A percentile compares a stretch with the other conserved stretches of the same genome.
Evolutionary conservation across 2,113 vertebrate species (phyloP).

Genomic region (Amblyornis subalaris): DNA sequence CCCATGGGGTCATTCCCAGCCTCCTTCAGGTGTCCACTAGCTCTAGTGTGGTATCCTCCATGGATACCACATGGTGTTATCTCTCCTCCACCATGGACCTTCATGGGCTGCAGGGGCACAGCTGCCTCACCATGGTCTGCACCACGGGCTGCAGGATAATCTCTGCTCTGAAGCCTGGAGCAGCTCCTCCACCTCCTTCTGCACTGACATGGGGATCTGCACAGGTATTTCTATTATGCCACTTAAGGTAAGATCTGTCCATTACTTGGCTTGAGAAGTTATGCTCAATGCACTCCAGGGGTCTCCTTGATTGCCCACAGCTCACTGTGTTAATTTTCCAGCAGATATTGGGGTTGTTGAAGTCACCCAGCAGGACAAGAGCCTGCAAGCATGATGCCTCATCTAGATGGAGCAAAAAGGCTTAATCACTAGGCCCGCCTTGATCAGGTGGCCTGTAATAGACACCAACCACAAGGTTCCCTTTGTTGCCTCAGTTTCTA

Average conservation of each 20-base stretch:
- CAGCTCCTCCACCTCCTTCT: background rate
- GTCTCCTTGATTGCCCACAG: background rate
- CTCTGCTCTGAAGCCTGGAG: background rate
- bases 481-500: background rate
- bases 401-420: background rate
- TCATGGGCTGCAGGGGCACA: background rate
- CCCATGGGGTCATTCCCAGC: background rate
- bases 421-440: background rate
- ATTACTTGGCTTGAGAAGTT: background rate
- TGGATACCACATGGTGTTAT: too few species aligned
- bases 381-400: rapidly evolving
- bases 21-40: background rate
- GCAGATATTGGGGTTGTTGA: background rate
- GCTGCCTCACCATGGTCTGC: background rate
- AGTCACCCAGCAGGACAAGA: background rate
- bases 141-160: background rate
- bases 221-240: background rate
- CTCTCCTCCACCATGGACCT: rapidly evolving
- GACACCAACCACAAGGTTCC: rapidly evolving
- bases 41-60: background rate
- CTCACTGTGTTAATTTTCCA: background rate
- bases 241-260: background rate
- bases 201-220: background rate
- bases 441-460: background rate
- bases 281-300: background rate